These are phyloP conservation scores for Diadophis punctatus DNA, from an alignment of 2,113 vertebrate species.

Conservation along the genomic window DNA sequence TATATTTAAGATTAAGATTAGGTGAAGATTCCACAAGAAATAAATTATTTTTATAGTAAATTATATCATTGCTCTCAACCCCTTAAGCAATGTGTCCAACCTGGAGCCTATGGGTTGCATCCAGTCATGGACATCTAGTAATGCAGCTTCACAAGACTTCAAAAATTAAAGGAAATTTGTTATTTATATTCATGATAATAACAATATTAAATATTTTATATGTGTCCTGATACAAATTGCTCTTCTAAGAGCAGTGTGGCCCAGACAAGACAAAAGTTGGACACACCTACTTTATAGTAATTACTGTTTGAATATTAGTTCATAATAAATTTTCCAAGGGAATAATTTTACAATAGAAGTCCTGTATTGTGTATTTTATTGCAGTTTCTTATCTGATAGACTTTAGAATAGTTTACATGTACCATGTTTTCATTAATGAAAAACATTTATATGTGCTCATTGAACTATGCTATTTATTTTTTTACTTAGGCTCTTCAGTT, in stretches of 20 bases:
- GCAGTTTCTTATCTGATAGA: neutral
- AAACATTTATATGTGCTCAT: neutral
- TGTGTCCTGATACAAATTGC: neutral
- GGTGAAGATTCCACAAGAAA: neutral
- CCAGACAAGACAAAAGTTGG: neutral
- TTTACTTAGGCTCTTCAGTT: conserved; percentile 86
- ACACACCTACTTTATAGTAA: neutral
- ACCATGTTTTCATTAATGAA: neutral
- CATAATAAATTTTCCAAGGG: neutral
- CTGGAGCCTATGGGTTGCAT: too few species aligned
- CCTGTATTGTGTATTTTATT: neutral
- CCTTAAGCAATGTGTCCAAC: too few species aligned
- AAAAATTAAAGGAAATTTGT: neutral
- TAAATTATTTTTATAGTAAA: neutral
- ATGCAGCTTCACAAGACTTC: neutral
- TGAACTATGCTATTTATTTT: conserved; percentile 5
- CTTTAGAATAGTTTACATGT: neutral
- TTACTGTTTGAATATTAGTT: neutral
- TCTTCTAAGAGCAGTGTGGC: neutral
- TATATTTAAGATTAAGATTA: neutral
- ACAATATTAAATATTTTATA: neutral
- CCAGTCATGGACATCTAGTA: neutral
- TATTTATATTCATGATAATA: neutral
- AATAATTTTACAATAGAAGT: neutral
- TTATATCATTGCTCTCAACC: neutral